These are phyloP conservation scores for Camponotus fellah DNA, from an alignment of 2,888 invertebrate genomes.

Conservation along the genomic window DNA sequence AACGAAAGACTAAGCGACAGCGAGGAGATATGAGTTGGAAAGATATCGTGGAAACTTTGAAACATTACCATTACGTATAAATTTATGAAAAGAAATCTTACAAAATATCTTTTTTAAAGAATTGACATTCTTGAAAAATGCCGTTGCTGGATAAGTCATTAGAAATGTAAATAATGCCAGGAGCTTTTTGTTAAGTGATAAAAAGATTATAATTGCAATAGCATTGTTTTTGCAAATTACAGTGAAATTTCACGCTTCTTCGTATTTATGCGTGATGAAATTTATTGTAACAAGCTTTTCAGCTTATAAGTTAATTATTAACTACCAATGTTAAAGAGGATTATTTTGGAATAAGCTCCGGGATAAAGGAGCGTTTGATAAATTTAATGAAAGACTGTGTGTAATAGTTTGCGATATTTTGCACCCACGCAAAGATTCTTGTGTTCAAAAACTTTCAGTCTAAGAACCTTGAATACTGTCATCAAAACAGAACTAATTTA, in stretches of 20 bases:
- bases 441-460: neutral
- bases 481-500: neutral
- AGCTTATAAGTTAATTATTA: slow-evolving; percentile 37
- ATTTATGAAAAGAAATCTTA: neutral
- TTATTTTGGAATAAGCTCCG: slow-evolving; percentile 35
- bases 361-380: slow-evolving; percentile 15
- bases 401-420: neutral
- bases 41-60: neutral
- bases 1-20: neutral
- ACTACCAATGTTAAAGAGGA: slow-evolving; percentile 33
- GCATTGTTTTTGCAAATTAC: neutral
- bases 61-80: neutral
- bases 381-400: neutral
- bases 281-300: slow-evolving; percentile 24
- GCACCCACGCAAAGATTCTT: neutral
- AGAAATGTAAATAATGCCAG: neutral
- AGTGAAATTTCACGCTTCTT: slow-evolving; percentile 10
- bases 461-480: neutral
- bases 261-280: slow-evolving; percentile 6
- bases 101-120: neutral
- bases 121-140: neutral
- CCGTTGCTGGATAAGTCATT: neutral
- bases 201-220: neutral
- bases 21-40: neutral
- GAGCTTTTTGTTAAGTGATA: neutral